Evolutionary conservation across 2,113 vertebrate species (phyloP).

Genomic region (Herpailurus yagouaroundi): DNA sequence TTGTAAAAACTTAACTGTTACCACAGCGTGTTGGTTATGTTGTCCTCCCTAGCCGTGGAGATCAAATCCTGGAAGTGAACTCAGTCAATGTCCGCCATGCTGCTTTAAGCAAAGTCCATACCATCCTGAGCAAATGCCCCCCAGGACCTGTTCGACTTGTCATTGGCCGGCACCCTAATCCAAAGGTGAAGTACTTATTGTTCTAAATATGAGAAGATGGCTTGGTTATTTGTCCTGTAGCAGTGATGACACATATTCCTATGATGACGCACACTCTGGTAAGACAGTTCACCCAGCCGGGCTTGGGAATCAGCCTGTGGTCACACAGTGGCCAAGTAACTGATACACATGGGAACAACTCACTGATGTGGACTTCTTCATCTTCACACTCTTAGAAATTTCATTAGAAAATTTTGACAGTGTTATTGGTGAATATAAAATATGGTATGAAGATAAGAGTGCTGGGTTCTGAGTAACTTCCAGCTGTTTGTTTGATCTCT

Average conservation of each 20-base stretch:
- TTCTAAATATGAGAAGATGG: rapidly evolving
- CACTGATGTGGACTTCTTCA: not conserved
- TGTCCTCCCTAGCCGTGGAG: slow-evolving; percentile 90
- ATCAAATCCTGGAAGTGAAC: slow-evolving; percentile 97
- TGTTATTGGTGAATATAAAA: slow-evolving; percentile 3
- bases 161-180: slow-evolving; percentile 95
- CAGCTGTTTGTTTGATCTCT: not conserved
- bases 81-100: slow-evolving; percentile 94
- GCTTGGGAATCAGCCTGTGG: not conserved
- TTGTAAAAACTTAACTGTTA: not conserved
- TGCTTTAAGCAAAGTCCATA: slow-evolving; percentile 94
- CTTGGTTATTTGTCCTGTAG: not conserved
- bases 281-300: not conserved
- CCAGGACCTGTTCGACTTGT: slow-evolving; percentile 96
- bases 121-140: slow-evolving; percentile 96
- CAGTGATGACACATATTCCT: not conserved
- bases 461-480: not conserved
- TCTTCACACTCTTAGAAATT: not conserved
- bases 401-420: not conserved
- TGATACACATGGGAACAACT: not conserved
- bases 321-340: not conserved
- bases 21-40: not conserved
- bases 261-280: rapidly evolving
- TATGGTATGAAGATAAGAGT: not conserved
- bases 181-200: slow-evolving; percentile 89